A percentile compares a stretch with the other conserved stretches of the same genome.
phyloP scores from a whole-genome alignment of 2,797 vertebrate genomes.

The Coranthus polyacanthus region DNA sequence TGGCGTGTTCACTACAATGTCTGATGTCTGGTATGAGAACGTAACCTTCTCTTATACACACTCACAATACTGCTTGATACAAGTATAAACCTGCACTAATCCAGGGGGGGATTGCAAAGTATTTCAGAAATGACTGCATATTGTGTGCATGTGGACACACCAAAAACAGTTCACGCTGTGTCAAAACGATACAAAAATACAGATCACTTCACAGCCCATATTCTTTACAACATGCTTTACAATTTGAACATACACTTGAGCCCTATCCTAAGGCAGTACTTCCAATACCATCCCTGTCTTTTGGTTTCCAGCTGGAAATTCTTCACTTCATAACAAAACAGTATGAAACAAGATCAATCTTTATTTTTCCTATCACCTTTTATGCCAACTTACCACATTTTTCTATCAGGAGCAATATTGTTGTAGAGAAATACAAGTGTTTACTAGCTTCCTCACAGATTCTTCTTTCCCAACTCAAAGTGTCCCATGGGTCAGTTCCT shows the following conservation, averaged over 20 bases:
- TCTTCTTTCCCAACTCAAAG: slow-evolving; percentile 77
- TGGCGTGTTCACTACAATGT: slow-evolving; percentile 98
- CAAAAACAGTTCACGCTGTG: slow-evolving; percentile 35
- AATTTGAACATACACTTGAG: too few species aligned
- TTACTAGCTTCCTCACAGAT: slow-evolving; percentile 66
- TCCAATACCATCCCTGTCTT: slow-evolving; percentile 49
- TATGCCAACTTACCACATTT: slow-evolving; percentile 30
- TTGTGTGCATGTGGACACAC: slow-evolving; percentile 33
- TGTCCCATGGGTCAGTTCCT: slow-evolving; percentile 76
- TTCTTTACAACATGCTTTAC: too few species aligned
- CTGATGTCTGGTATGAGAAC: slow-evolving; percentile 95
- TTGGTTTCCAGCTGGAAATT: slow-evolving; percentile 47
- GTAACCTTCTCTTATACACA: slow-evolving; percentile 31
- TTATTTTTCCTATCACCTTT: slow-evolving; percentile 9
- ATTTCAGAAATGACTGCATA: slow-evolving; percentile 48
- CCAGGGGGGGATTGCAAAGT: slow-evolving; percentile 25
- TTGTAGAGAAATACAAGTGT: slow-evolving; percentile 54
- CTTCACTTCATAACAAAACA: slow-evolving; percentile 14
- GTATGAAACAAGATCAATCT: slow-evolving; percentile 15
- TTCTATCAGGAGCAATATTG: slow-evolving; percentile 25
- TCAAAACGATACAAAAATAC: slow-evolving; percentile 40
- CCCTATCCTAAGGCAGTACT: slow-evolving; percentile 6
- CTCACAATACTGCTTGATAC: slow-evolving; percentile 22
- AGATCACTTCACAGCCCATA: slow-evolving; percentile 32
- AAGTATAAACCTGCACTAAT: slow-evolving; percentile 50